Evolutionary conservation across 2,113 vertebrate species (phyloP), one percentile per base, ranked within the genome.

Genomic region (Regulus satrapa): DNA sequence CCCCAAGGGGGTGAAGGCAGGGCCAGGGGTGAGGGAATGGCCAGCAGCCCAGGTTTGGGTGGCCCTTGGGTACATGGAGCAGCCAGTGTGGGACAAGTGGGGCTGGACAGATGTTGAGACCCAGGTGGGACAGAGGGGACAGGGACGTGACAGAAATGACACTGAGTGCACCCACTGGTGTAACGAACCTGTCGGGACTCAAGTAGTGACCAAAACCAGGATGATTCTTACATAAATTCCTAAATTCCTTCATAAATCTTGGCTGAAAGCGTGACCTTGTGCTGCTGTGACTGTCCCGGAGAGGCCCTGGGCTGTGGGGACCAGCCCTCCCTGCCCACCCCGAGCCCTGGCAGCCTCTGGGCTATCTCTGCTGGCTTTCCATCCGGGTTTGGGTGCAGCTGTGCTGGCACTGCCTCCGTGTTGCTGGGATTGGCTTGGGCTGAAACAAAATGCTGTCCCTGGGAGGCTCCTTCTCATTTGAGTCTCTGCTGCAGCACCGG

Each of bases 151-250:
- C 28, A 19, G 29, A 46, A 61, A 36, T 9, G 78, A 46, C 6
- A 3, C 21, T 0, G 14, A 49, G 46, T 7, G 46, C 15, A 2
- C 31, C 49, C n/a, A 14, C 1, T 1, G 5, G 25, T 28, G 80
- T 19, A 23, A 64, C 0, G 8, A 87, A 20, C 21, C 32, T 2
- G 6, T 29, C 12, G 5, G 58, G 46, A 25, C 71, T 62, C 82
- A 46, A 34, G 40, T 5, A 5, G 25, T 19, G 40, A 11, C 19
- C 31, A 25, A 25, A 56, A 17, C 26, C 18, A 51, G 25, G 56
- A 5, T 14, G 13, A 40, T 32, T 88, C 62, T 40, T 7, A 38
- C 7, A 29, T 23, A 0, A 0, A 9, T 48, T 23, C 29, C 18
- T 58, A 36, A 59, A 28, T 75, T 78, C 56, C 12, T 31, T 46